Evolutionary conservation across 2,888 invertebrate species (phyloP), one percentile per base, ranked within the genome.

Genomic region (Hipparchia semele): DNA sequence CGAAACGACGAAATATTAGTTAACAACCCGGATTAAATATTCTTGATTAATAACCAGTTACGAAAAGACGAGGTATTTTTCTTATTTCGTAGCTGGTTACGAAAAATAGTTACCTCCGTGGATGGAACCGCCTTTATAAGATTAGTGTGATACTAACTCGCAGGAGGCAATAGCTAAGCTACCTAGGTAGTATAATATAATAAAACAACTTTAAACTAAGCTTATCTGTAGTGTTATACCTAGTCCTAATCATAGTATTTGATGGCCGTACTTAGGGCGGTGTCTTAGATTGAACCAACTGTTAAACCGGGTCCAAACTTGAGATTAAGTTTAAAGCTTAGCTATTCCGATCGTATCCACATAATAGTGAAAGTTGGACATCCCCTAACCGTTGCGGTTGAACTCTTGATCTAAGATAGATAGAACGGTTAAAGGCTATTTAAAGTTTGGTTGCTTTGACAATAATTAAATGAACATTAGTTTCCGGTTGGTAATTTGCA

Each of bases 311-410:
- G 73, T 74, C 72, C 73, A 75, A 77, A 76, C 73, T 76, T 75
- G 60, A 67, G 77, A 75, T 71, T 73, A 77, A 77, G 73, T 76
- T 77, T 69, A 66, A 73, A 77, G 76, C 75, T 77, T 67, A 76
- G 72, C 75, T 74, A 73, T 73, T 72, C 73, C 71, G 60, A 77
- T 65, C 75, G 69, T 76, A 73, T 72, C 76, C 76, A 75, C 73
- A 77, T 77, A 77, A 77, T 76, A 76, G 77, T 77, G 67, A 75
- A 77, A 75, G 75, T 76, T 77, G 62, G 76, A 76, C 73, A 69
- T 75, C 72, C 73, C 72, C 60, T 77, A 74, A 75, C 76, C 76
- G 69, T 73, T 68, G 61, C 33, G 76, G 75, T 73, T 77, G 70
- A 76, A 72, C 65, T 66, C 71, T 70, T 74, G 76, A 77, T 74